Evolutionary conservation across 2,797 vertebrate species (phyloP), one percentile per base, ranked within the genome.

Genomic region (Hemitrygon akajei): DNA sequence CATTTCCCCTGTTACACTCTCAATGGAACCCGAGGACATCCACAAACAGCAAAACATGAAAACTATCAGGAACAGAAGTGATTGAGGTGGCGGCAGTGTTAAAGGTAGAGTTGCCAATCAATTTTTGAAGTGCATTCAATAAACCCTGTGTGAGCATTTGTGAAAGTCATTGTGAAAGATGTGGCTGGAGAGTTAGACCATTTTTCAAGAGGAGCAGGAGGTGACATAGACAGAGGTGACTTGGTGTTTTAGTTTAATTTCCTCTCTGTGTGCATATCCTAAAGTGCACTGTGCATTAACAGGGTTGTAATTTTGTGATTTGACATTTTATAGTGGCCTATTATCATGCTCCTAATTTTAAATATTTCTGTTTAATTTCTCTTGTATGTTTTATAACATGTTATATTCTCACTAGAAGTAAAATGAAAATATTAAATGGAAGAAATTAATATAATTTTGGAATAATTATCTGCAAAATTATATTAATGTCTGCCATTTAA

Each of bases 1-100:
- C 60, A 89, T 89, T 69, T 89, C 86, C 86, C 18, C 86, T 89
- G 86, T 69, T 89, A 89, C n/a, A 66, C 4, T 89, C 86, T 89
- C n/a, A 20, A n/a, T 69, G 86, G 86, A 89, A 69, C 63, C 18
- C 37, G n/a, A 89, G 63, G 63, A 89, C 60, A 69, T 37, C 34
- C 1, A 89, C 86, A 30, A 37, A 69, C 86, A 69, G 63, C 86
- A 69, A 89, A 89, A 89, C 86, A 89, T 89, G 63, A 89, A 89
- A 87, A 87, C 60, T 87, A 58, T 87, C 84, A 89, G 84, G 84
- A 63, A 66, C 63, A 66, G 2, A 69, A 89, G n/a, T 89, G 63
- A 89, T 22, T 89, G n/a, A 86, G 63, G 86, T 89, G 86, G 86
- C 66, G 86, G 86, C 86, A 69, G 16, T 69, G 86, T 69, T 37